A percentile compares a stretch with the other conserved stretches of the same genome.
Conservation (phyloP, 2,113 vertebrate species). For the Anarrhichthys ocellatus region DNA sequence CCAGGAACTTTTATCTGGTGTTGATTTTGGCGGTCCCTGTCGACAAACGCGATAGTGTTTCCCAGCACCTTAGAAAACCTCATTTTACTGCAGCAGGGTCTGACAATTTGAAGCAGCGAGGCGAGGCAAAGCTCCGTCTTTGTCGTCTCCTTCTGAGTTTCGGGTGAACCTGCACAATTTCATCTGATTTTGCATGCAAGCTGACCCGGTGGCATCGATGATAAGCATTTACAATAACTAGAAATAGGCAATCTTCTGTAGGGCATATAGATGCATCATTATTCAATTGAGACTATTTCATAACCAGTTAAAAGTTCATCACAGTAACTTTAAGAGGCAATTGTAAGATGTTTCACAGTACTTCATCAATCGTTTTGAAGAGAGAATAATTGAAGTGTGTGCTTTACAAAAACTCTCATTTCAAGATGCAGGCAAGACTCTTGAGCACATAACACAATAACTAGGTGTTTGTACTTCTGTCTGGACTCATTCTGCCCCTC, state of each 20-base stretch:
- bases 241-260: neutral
- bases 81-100: neutral
- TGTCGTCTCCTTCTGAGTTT: neutral
- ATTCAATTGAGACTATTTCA: neutral
- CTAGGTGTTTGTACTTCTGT: neutral
- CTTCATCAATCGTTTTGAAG: neutral
- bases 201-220: no score
- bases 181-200: no score
- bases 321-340: neutral
- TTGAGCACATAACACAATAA: neutral
- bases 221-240: neutral
- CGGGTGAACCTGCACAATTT: neutral
- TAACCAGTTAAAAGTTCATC: neutral
- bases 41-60: neutral
- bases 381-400: neutral
- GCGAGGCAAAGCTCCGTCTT: neutral
- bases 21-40: neutral
- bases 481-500: neutral
- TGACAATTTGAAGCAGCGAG: neutral
- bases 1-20: neutral
- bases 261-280: neutral
- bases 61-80: no score
- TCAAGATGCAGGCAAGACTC: neutral
- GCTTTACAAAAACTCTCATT: conserved; percentile 3
- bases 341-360: neutral